Percentiles rank a stretch among this genome's conserved stretches.
Evolutionary conservation across 2,113 vertebrate genomes (phyloP).

Genomic region (Helogale parvula): DNA sequence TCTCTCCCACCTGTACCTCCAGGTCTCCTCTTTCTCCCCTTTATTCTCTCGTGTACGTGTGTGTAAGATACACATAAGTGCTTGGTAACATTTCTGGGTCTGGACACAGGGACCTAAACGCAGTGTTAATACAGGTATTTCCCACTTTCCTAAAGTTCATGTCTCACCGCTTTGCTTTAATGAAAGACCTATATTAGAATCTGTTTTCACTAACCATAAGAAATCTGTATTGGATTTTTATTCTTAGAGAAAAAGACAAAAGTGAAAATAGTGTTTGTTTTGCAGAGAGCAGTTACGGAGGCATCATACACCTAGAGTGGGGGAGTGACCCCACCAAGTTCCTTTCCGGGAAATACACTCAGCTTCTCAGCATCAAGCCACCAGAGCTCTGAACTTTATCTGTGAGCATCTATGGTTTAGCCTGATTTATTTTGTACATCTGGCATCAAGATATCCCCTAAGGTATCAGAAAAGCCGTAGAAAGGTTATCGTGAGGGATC

Average conservation of each 20-base stretch:
- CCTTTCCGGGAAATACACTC: background rate
- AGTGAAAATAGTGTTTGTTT: background rate
- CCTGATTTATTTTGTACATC: background rate
- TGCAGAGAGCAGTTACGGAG: background rate
- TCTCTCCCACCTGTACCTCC: background rate
- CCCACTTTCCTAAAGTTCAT: background rate
- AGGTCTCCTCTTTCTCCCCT: background rate
- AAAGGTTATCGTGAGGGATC: background rate
- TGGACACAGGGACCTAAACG: background rate
- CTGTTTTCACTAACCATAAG: background rate
- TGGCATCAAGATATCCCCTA: background rate
- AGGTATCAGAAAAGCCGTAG: background rate
- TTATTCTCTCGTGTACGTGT: background rate
- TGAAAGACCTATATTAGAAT: background rate
- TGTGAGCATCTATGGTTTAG: background rate
- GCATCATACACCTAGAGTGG: background rate
- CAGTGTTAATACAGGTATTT: background rate
- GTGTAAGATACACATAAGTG: too few species aligned
- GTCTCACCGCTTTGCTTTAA: background rate
- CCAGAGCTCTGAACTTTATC: background rate
- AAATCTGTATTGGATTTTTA: background rate
- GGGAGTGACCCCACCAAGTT: background rate
- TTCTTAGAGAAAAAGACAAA: background rate
- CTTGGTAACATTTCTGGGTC: background rate
- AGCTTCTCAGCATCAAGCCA: too few species aligned